These are phyloP conservation scores for Aldabrachelys gigantea DNA, from an alignment of 2,113 vertebrate genomes.

Conservation along the genomic window DNA sequence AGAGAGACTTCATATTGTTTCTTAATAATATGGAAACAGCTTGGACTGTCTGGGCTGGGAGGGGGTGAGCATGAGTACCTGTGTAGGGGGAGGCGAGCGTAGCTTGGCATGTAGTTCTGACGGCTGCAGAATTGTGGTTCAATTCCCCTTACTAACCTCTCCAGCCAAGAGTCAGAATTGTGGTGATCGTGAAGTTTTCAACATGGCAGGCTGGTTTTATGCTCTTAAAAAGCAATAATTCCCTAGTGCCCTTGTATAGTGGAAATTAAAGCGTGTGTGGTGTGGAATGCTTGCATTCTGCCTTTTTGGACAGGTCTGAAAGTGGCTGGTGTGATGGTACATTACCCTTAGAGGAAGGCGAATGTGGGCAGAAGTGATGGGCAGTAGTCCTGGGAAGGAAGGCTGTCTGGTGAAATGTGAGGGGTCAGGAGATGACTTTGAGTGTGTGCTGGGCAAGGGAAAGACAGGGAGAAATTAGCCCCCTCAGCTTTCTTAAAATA, in stretches of 20 bases:
- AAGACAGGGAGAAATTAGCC: not conserved
- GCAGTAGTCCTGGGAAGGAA: not conserved
- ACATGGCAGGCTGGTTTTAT: not conserved
- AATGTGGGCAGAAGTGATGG: not conserved
- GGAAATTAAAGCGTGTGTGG: not conserved
- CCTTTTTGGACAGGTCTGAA: rapidly evolving
- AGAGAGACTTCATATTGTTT: not conserved
- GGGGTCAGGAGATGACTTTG: not conserved
- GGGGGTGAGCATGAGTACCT: rapidly evolving
- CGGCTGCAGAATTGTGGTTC: not conserved
- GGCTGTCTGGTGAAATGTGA: not conserved
- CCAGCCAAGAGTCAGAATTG: not conserved
- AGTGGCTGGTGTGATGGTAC: rapidly evolving
- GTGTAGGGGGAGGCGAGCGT: not conserved
- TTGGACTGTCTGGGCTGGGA: rapidly evolving
- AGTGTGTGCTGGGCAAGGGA: rapidly evolving
- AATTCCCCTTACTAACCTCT: not conserved
- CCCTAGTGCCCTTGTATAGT: not conserved
- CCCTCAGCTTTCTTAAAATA: not conserved
- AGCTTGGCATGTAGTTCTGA: not conserved
- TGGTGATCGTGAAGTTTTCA: not conserved
- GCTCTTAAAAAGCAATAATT: not conserved
- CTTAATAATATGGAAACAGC: rapidly evolving
- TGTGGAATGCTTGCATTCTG: not conserved
- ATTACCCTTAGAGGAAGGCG: not conserved